A percentile compares a stretch with the other conserved stretches of the same genome.
Conservation (phyloP, 1,140 invertebrate genomes). For the Solen grandis region DNA sequence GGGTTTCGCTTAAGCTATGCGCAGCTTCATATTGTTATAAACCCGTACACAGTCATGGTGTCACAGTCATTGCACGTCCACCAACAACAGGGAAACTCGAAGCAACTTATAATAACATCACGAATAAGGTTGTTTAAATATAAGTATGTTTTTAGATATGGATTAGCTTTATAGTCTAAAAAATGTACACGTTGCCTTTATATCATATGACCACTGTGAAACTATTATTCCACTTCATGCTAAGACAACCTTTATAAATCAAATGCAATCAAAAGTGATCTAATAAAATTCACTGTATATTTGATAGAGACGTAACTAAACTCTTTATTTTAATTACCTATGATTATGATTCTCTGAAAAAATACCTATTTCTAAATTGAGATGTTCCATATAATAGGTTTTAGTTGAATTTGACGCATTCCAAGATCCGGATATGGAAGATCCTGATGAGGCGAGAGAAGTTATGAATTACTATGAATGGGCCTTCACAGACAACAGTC, state of each 20-base stretch:
- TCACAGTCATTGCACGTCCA: conserved; percentile 44
- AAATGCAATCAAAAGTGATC: too few species aligned
- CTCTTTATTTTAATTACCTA: too few species aligned
- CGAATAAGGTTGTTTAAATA: background rate
- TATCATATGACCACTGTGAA: too few species aligned
- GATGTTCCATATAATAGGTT: conserved; percentile 28
- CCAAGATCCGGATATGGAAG: conserved; percentile 48
- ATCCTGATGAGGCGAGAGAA: background rate
- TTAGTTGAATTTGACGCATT: conserved; percentile 48
- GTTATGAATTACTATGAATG: conserved; percentile 57
- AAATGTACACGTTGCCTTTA: too few species aligned
- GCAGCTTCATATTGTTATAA: conserved; percentile 37
- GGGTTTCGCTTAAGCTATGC: conserved; percentile 57
- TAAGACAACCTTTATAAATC: too few species aligned
- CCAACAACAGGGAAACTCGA: conserved; percentile 33
- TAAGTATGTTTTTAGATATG: background rate
- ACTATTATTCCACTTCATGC: too few species aligned
- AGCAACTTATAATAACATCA: background rate
- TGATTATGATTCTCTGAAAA: too few species aligned
- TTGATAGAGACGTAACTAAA: too few species aligned
- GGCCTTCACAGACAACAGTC: conserved; percentile 43
- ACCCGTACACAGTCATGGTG: conserved; percentile 56
- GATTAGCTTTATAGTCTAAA: background rate
- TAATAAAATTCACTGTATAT: too few species aligned
- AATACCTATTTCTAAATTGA: background rate